Percentiles rank a stretch among this genome's conserved stretches.
Conservation (phyloP, 2,797 vertebrate genomes). For the Typhlichthys eigenmanni region DNA sequence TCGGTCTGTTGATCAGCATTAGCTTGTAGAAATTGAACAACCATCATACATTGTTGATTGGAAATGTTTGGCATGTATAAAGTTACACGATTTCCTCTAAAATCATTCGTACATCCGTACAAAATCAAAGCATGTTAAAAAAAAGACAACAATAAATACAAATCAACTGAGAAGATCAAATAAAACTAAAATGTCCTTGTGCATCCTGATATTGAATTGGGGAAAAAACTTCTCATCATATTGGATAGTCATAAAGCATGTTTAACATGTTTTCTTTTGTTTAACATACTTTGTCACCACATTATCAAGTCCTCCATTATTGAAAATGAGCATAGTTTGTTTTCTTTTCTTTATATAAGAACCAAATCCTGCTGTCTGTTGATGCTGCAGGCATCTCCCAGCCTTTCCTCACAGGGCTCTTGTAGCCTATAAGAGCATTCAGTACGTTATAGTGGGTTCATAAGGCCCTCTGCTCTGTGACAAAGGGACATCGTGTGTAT, state of each 20-base stretch:
- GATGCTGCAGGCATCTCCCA: conserved; percentile 48
- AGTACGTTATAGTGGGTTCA: conserved; percentile 29
- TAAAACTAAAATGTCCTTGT: conserved; percentile 67
- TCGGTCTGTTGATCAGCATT: conserved; percentile 62
- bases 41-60: conserved; percentile 50
- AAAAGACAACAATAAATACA: conserved; percentile 49
- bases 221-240: conserved; percentile 50
- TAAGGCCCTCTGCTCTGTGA: conserved; percentile 29
- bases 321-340: conserved; percentile 66
- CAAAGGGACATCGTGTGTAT: conserved; percentile 12
- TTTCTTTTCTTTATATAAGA: conserved; percentile 59
- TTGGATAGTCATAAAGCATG: conserved; percentile 65
- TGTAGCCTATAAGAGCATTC: conserved; percentile 24
- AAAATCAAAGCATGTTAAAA: conserved; percentile 77
- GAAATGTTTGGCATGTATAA: conserved; percentile 63
- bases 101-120: conserved; percentile 66
- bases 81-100: conserved; percentile 56
- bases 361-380: conserved; percentile 57
- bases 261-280: conserved; percentile 49
- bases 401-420: conserved; percentile 32
- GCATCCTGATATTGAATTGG: conserved; percentile 70
- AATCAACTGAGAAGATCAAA: conserved; percentile 67
- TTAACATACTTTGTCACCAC: conserved; percentile 44
- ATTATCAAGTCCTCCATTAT: conserved; percentile 61
- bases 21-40: conserved; percentile 49